Evolutionary conservation across 2,888 invertebrate genomes (phyloP).

Genomic region (Hedya salicella): DNA sequence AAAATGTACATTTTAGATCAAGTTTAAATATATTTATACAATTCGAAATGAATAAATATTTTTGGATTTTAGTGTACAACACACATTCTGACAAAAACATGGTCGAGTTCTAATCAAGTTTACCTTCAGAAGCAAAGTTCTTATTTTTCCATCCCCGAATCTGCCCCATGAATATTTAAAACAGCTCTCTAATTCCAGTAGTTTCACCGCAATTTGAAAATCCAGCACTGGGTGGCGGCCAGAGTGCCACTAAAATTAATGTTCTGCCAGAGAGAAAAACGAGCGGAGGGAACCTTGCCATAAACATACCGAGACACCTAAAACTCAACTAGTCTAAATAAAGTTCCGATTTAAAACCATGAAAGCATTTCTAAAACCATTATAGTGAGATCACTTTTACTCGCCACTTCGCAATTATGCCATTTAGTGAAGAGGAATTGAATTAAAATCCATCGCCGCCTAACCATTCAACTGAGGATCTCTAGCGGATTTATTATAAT

Average conservation of each 20-base stretch:
- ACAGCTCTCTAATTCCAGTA: conserved; percentile 64
- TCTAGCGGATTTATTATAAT: conserved; percentile 35
- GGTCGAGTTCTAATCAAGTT: conserved; percentile 15
- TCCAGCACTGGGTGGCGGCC: conserved; percentile 68
- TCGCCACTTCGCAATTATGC: conserved; percentile 35
- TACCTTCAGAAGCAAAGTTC: conserved; percentile 17
- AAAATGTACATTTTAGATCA: too few species aligned
- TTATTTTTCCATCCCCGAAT: conserved; percentile 44
- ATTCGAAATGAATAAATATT: too few species aligned
- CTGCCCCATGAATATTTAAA: conserved; percentile 59
- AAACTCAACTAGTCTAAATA: conserved; percentile 25
- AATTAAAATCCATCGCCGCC: conserved; percentile 34
- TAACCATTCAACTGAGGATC: conserved; percentile 32
- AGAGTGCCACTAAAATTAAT: conserved; percentile 82
- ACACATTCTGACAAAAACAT: background rate
- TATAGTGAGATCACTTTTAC: conserved; percentile 1
- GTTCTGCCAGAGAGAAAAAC: conserved; percentile 83
- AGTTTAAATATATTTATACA: too few species aligned
- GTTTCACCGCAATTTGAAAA: conserved; percentile 77
- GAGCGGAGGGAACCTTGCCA: conserved; percentile 66
- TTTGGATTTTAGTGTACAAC: too few species aligned
- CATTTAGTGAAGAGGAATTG: conserved; percentile 35
- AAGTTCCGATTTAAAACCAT: conserved; percentile 3
- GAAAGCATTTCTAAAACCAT: conserved; percentile 8
- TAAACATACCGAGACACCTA: conserved; percentile 56